Evolutionary conservation across 2,113 vertebrate genomes (phyloP).

Genomic region (Gorsachius goisagi): DNA sequence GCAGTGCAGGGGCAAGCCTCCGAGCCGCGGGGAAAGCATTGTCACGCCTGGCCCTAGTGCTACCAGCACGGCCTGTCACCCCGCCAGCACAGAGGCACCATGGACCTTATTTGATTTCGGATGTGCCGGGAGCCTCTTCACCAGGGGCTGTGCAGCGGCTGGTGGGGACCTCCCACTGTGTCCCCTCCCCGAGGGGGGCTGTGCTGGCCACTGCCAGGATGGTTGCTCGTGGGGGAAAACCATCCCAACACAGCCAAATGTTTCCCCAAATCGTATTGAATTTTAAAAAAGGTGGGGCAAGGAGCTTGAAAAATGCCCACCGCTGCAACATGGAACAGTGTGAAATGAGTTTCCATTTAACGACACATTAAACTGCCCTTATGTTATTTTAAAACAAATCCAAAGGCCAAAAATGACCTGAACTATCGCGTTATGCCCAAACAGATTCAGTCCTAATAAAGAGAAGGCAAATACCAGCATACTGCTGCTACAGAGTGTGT

Average conservation of each 20-base stretch:
- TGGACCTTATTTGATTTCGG: background rate
- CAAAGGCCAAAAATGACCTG: background rate
- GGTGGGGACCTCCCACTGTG: background rate
- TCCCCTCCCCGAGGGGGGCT: background rate
- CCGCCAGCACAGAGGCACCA: background rate
- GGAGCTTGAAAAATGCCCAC: background rate
- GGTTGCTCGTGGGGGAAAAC: background rate
- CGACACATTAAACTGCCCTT: background rate
- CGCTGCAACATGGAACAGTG: background rate
- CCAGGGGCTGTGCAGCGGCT: background rate
- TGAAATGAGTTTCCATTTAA: background rate
- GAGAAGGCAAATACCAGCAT: background rate
- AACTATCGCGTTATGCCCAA: accelerated
- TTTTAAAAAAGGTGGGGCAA: background rate
- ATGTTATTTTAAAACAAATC: background rate
- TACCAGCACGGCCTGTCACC: background rate
- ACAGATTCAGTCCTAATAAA: background rate
- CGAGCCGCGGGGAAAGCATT: background rate
- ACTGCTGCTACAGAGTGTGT: background rate
- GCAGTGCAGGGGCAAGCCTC: background rate
- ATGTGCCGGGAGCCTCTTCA: background rate
- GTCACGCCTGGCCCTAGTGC: background rate
- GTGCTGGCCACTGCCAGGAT: background rate
- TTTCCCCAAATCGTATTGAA: background rate
- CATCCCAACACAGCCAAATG: background rate